Conservation (phyloP, 2,888 invertebrate species). For the Euspilapteryx auroguttella region DNA sequence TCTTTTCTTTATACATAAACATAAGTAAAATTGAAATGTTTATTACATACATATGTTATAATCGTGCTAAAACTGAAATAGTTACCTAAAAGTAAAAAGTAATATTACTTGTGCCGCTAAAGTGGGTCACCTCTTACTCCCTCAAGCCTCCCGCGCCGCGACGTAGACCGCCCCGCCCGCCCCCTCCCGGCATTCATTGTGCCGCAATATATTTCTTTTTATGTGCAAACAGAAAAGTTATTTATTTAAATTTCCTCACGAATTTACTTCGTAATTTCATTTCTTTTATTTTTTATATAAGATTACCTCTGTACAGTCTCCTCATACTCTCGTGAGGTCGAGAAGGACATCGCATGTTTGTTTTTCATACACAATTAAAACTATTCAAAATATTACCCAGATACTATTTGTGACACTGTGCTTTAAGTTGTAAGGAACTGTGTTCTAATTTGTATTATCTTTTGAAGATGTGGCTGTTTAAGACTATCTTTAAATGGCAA, state of each 20-base stretch:
- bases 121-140: slow-evolving; percentile 54
- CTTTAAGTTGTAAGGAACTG: too few relatives aligned
- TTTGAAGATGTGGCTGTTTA: too few relatives aligned
- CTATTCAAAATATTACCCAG: too few relatives aligned
- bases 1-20: too few relatives aligned
- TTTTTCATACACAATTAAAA: too few relatives aligned
- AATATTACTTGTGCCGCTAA: slow-evolving; percentile 62
- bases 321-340: too few relatives aligned
- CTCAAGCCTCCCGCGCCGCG: slow-evolving; percentile 14
- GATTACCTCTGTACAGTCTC: slow-evolving; percentile 2
- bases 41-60: slow-evolving; percentile 32
- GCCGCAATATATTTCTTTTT: slow-evolving; percentile 63
- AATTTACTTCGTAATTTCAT: slow-evolving; percentile 61
- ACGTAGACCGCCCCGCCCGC: slow-evolving; percentile 23
- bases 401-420: too few relatives aligned
- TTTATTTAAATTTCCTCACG: slow-evolving; percentile 63
- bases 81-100: slow-evolving; percentile 63
- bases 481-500: too few relatives aligned
- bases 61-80: slow-evolving; percentile 58
- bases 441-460: too few relatives aligned
- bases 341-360: too few relatives aligned
- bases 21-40: slow-evolving; percentile 14
- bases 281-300: slow-evolving; percentile 22
- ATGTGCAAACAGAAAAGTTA: slow-evolving; percentile 63
- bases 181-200: slow-evolving; percentile 49